Conservation (phyloP, 2,888 invertebrate species). For the Cylloceria caligata region DNA sequence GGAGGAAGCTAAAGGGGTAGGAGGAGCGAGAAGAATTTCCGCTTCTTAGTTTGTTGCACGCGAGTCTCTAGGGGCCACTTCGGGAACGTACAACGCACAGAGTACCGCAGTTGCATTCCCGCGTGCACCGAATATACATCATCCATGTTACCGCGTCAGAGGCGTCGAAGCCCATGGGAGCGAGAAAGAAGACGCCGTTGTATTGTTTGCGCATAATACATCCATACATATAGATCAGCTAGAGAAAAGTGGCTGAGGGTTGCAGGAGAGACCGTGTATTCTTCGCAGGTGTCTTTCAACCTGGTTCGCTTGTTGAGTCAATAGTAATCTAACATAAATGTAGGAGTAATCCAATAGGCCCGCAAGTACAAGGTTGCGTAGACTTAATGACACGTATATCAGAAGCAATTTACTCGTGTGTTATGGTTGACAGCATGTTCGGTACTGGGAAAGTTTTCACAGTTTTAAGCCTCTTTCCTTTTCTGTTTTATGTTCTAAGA, state of each 20-base stretch:
- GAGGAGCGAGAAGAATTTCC: slow-evolving; percentile 63
- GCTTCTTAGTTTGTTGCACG: slow-evolving; percentile 67
- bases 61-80: slow-evolving; percentile 65
- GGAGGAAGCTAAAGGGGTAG: neutral
- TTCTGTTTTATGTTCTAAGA: neutral
- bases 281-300: neutral
- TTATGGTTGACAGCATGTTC: neutral
- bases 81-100: slow-evolving; percentile 36
- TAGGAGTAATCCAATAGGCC: neutral
- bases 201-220: slow-evolving; percentile 14
- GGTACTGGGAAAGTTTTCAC: neutral
- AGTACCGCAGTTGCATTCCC: slow-evolving; percentile 64
- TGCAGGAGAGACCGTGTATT: neutral
- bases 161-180: slow-evolving; percentile 46
- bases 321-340: neutral
- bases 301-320: neutral
- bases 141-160: slow-evolving; percentile 40
- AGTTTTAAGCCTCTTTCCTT: no score
- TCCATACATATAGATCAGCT: neutral
- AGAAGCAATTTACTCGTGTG: neutral
- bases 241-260: neutral
- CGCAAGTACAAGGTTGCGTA: neutral
- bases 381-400: neutral
- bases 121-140: slow-evolving; percentile 66
- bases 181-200: neutral